Conservation (phyloP, 1,140 invertebrate genomes). For the Drosophila tropicalis region DNA sequence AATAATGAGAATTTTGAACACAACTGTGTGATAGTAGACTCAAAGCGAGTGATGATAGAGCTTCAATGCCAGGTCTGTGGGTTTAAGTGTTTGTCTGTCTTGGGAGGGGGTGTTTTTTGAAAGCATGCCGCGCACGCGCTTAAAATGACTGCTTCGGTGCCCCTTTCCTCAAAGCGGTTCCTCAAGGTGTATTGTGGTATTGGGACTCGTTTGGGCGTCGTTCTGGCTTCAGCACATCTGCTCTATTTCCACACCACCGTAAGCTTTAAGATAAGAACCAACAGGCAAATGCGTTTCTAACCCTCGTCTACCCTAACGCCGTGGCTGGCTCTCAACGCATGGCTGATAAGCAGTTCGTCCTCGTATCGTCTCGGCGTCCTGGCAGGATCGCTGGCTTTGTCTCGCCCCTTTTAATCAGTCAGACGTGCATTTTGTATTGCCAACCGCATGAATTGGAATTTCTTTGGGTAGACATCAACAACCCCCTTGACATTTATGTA, state of each 20-base stretch:
- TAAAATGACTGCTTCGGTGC: background rate
- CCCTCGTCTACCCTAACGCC: constrained; percentile 49
- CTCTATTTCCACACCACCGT: constrained; percentile 54
- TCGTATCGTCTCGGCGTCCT: constrained; percentile 30
- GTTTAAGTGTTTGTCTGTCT: too few species aligned
- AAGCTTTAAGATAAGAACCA: constrained; percentile 76
- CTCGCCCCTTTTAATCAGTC: constrained; percentile 42
- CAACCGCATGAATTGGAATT: constrained; percentile 52
- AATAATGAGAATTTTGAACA: constrained; percentile 2
- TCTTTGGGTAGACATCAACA: constrained; percentile 41
- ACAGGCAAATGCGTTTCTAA: constrained; percentile 46
- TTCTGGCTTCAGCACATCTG: constrained; percentile 60
- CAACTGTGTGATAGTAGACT: constrained; percentile 13
- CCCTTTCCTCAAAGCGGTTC: constrained; percentile 5
- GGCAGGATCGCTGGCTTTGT: constrained; percentile 60
- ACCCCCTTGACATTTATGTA: constrained; percentile 23
- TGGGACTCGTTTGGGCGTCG: constrained; percentile 32
- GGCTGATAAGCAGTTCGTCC: constrained; percentile 64
- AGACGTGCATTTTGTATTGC: constrained; percentile 10
- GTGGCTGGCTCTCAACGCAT: constrained; percentile 41
- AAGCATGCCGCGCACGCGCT: constrained; percentile 56
- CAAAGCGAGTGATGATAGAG: background rate
- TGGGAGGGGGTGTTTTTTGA: background rate
- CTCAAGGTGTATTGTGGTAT: constrained; percentile 36
- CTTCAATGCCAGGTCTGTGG: background rate